phyloP scores from a whole-genome alignment of 53 echinoderm and acorn worm genomes.

The Crossaster papposus region DNA sequence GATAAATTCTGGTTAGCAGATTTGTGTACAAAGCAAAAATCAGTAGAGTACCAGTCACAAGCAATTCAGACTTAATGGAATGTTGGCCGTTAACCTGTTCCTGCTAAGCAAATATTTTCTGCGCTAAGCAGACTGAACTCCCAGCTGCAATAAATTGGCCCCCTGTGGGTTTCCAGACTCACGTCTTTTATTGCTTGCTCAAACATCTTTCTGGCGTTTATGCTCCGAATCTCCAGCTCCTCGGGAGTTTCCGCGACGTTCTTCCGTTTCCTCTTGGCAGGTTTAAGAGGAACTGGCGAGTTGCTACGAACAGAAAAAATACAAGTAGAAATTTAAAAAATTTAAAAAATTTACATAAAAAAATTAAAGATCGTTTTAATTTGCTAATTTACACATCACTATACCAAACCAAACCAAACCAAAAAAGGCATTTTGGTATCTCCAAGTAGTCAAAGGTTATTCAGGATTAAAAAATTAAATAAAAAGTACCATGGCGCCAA shows the following conservation, averaged over 20 bases:
- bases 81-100: no score
- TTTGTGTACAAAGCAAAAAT: no score
- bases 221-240: slow-evolving; percentile 57
- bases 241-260: slow-evolving; percentile 47
- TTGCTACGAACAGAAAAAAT: slow-evolving; percentile 40
- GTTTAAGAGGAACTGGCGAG: slow-evolving; percentile 77
- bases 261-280: slow-evolving; percentile 44
- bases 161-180: slow-evolving; percentile 19
- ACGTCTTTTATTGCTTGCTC: slow-evolving; percentile 69
- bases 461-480: no score
- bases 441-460: no score
- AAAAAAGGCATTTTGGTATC: no score
- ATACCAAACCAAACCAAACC: no score
- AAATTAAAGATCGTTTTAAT: no score
- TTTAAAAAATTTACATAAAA: not conserved
- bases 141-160: not conserved
- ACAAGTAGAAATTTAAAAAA: not conserved
- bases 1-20: no score
- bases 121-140: not conserved
- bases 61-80: no score
- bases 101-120: no score
- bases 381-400: no score
- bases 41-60: not conserved
- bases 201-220: slow-evolving; percentile 67
- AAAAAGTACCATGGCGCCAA: no score